phyloP scores from a whole-genome alignment of 1,140 invertebrate genomes.

The Holcopasites calliopsidis region DNA sequence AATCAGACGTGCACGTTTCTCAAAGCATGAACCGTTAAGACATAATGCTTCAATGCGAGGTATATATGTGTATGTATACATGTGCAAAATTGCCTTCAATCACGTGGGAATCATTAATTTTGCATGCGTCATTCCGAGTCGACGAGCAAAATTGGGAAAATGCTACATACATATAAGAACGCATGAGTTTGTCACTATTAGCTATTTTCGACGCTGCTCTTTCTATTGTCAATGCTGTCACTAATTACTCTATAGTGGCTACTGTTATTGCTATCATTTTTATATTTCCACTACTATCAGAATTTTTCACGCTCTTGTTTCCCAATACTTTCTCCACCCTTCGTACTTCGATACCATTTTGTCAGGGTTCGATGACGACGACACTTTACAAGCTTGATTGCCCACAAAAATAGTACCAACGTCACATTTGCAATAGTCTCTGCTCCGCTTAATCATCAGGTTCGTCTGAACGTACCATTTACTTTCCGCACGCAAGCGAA shows the following conservation, averaged over 20 bases:
- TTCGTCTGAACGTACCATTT: constrained; percentile 9
- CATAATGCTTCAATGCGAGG: background rate
- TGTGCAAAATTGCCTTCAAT: background rate
- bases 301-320: too few relatives aligned
- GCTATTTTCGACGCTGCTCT: background rate
- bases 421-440: constrained; percentile 49
- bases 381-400: background rate
- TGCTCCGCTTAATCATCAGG: constrained; percentile 19
- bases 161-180: background rate
- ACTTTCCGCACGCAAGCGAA: background rate
- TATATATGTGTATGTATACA: constrained; percentile 31
- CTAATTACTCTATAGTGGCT: background rate
- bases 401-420: background rate
- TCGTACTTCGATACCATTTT: background rate
- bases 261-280: background rate
- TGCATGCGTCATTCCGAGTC: background rate
- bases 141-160: background rate
- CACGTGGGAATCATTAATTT: background rate
- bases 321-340: background rate
- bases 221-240: background rate
- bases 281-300: background rate
- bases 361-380: background rate
- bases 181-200: background rate
- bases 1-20: background rate
- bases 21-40: background rate